Base-by-base conservation (phyloP, 1,140 invertebrate genomes). In the Brachionus calyciflorus region DNA sequence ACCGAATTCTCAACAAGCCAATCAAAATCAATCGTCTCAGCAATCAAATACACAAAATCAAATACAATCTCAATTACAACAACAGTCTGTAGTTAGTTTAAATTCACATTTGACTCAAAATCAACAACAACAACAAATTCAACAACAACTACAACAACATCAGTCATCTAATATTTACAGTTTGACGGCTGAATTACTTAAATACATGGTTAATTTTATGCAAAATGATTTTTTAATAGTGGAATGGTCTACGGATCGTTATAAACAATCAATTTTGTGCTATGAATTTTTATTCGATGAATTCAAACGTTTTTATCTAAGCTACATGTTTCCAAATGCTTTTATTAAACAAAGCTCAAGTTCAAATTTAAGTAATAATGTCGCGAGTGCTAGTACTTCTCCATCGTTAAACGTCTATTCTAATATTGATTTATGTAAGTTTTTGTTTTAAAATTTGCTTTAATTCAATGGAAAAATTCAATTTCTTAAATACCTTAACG, bases 261-360 rank as follows among this genome's bases (percentile, higher is more conserved):
- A 51, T 30, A 49, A 55, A 24, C 48, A 65, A n/a, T 24, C 40
- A 6, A n/a, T 26, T 19, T 24, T 24, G 81, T 90, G 90, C 79
- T 96, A 97, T 85, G 89, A 90, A 48, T 98, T 96, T 87, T 86
- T 98, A 70, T 89, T 98, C 82, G 91, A 96, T 82, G 91, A 90
- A 80, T 98, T 97, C 82, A 94, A 94, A 86, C 85, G 89, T 46
- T 92, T 91, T 81, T 98, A 97, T 84, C 87, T 98, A 77, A 91
- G 90, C 33, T 88, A 92, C 80, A 91, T 98, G 79, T 95, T 95
- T 85, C 93, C 93, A 0, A 89, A 91, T 80, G 96, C 28, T 44
- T 73, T 73, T n/a, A 30, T 51, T 14, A 51, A 95, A 10, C 55
- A 60, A 17, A 37, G 24, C 10, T 82, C 90, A 91, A 81, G 86